A percentile compares a stretch with the other conserved stretches of the same genome.
Evolutionary conservation across 2,888 invertebrate genomes (phyloP).

Genomic region (Psylliodes chrysocephalus): DNA sequence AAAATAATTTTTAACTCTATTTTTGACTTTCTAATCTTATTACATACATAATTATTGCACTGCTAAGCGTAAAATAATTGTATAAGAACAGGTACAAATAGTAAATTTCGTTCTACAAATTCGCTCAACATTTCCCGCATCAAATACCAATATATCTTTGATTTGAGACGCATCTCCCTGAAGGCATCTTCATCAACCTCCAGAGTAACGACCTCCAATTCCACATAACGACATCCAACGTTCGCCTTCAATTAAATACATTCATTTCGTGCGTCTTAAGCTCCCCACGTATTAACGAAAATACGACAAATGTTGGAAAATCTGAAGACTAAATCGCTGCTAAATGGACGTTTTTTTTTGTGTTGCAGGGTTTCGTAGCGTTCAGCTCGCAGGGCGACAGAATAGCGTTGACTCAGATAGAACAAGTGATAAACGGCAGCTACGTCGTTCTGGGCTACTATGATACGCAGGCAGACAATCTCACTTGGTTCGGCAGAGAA

Average conservation of each 20-base stretch:
- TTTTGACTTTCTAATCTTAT: too few species aligned
- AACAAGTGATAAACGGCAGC: slow-evolving; percentile 94
- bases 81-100: too few species aligned
- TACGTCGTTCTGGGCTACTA: slow-evolving; percentile 96
- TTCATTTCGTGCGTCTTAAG: slow-evolving; percentile 14
- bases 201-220: not conserved
- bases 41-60: too few species aligned
- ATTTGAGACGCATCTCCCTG: not conserved
- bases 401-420: slow-evolving; percentile 97
- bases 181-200: not conserved
- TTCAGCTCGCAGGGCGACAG: slow-evolving; percentile 99
- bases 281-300: slow-evolving; percentile 6
- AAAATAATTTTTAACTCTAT: too few species aligned
- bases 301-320: slow-evolving; percentile 22
- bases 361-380: slow-evolving; percentile 90
- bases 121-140: too few species aligned
- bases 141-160: too few species aligned
- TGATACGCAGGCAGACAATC: slow-evolving; percentile 93
- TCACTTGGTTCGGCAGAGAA: slow-evolving; percentile 92
- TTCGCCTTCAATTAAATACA: slow-evolving; percentile 3
- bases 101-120: too few species aligned
- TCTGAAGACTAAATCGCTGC: slow-evolving; percentile 21
- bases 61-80: too few species aligned
- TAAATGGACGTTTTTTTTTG: slow-evolving; percentile 34
- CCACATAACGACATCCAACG: not conserved